Conservation (phyloP, 1,140 invertebrate genomes). For the Neodiprion pinetum region DNA sequence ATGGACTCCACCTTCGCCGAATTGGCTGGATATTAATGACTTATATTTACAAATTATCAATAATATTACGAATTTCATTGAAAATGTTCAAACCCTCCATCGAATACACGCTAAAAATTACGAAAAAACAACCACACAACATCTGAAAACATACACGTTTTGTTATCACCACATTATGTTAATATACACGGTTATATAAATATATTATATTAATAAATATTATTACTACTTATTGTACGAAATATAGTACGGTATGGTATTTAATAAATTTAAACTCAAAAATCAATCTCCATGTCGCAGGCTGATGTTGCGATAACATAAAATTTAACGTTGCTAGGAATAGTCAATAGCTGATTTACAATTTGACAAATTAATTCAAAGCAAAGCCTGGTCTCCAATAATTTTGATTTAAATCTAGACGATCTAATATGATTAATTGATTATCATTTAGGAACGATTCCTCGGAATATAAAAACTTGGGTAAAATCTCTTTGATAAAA, state of each 20-base stretch:
- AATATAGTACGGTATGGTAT: neutral
- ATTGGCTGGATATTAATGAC: conserved; percentile 81
- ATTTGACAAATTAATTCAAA: too few relatives aligned
- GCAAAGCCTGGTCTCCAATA: too few relatives aligned
- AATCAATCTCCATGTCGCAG: neutral
- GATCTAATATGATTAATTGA: too few relatives aligned
- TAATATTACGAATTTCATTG: neutral
- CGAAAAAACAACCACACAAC: neutral
- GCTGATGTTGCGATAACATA: too few relatives aligned
- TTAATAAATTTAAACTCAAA: conserved; percentile 4
- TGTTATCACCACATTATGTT: conserved; percentile 3
- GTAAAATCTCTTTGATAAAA: too few relatives aligned
- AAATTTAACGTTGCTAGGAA: too few relatives aligned
- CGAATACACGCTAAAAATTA: neutral
- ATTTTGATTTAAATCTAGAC: too few relatives aligned
- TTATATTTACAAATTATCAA: neutral
- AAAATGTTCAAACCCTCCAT: neutral
- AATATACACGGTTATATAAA: conserved; percentile 5
- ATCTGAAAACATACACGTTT: neutral
- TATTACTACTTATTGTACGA: conserved; percentile 7
- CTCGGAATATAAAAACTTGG: too few relatives aligned
- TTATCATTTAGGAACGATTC: too few relatives aligned
- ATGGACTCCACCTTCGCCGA: conserved; percentile 93
- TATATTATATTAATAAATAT: conserved; percentile 1
- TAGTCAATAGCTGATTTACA: too few relatives aligned